Evolutionary conservation across 2,797 vertebrate genomes (phyloP), one percentile per base, ranked within the genome.

Genomic region (Lutra lutra): DNA sequence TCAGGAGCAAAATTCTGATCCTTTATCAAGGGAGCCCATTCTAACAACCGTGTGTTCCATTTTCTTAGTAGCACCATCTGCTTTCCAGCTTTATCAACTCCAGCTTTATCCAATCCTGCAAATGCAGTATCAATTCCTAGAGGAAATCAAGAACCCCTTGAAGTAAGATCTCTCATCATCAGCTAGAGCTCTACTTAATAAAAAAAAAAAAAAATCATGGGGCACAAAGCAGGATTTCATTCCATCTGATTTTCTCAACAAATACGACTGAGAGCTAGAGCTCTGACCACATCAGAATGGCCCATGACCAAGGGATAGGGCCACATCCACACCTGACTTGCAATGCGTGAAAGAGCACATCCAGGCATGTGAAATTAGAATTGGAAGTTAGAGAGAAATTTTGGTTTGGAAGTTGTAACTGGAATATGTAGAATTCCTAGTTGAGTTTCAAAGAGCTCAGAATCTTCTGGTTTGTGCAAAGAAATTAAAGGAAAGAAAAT

Each of bases 131-230:
- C 40, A 70, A 86, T 96, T 79, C 58, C 68, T 38, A 29, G 66
- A 91, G 40, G 79, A 95, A 96, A 90, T 86, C 77, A 90, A 89
- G 94, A 60, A 48, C 51, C 62, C 20, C 83, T 84, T 75, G n/a
- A 97, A 94, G 56, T 7, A 56, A 96, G 85, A 77, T 51, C 72
- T 86, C 83, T 72, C 43, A 91, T 77, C 56, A 88, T 77, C 56
- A 88, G 58, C 72, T 73, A 95, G 54, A 92, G 35, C 46, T 72
- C 77, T 72, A 25, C 29, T 56, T 92, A 80, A 87, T 66, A 20
- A 80, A 54, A 54, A 48, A 20, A n/a, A 80, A 48, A 48, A 48
- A 54, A 93, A 87, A 35, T 46, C 40, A 70, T 3, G n/a, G 78
- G 29, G 64, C 56, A 40, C 54, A 43, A 80, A 91, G 54, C 18